Conservation (phyloP, 2,797 vertebrate species). For the Menidia menidia region DNA sequence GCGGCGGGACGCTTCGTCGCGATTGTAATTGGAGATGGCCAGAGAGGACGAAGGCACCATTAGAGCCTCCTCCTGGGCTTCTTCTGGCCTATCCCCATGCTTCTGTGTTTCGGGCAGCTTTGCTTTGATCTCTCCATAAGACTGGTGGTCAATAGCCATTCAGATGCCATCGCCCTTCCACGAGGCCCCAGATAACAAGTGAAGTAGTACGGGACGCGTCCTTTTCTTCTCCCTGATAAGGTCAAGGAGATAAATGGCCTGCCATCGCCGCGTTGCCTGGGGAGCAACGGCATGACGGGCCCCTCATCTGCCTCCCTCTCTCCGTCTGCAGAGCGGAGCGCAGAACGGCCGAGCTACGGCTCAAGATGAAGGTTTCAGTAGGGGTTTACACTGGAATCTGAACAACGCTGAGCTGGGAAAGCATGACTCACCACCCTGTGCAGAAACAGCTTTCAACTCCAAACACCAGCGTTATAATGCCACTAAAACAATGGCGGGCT, state of each 20-base stretch:
- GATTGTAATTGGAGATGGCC: not conserved
- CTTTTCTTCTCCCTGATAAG: slow-evolving; percentile 48
- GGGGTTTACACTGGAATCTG: no score
- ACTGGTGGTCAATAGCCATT: not conserved
- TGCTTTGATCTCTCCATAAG: not conserved
- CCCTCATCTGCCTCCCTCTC: slow-evolving; percentile 34
- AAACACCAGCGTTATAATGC: no score
- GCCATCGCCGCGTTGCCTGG: slow-evolving; percentile 32
- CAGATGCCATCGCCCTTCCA: not conserved
- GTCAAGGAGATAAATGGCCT: slow-evolving; percentile 57
- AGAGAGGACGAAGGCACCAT: not conserved
- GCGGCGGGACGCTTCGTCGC: not conserved
- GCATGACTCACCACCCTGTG: no score
- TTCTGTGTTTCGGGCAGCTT: not conserved
- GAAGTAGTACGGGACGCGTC: slow-evolving; percentile 21
- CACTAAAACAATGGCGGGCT: no score
- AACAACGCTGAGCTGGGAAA: no score
- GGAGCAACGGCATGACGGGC: slow-evolving; percentile 38
- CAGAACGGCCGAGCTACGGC: not conserved
- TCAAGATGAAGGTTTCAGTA: no score
- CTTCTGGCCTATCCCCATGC: no score
- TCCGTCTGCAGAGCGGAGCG: slow-evolving; percentile 23
- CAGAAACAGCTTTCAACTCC: no score
- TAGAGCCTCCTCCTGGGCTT: not conserved
- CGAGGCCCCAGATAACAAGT: slow-evolving; percentile 5